Evolutionary conservation across 2,113 vertebrate genomes (phyloP).

Genomic region (Neolamprologus longior): DNA sequence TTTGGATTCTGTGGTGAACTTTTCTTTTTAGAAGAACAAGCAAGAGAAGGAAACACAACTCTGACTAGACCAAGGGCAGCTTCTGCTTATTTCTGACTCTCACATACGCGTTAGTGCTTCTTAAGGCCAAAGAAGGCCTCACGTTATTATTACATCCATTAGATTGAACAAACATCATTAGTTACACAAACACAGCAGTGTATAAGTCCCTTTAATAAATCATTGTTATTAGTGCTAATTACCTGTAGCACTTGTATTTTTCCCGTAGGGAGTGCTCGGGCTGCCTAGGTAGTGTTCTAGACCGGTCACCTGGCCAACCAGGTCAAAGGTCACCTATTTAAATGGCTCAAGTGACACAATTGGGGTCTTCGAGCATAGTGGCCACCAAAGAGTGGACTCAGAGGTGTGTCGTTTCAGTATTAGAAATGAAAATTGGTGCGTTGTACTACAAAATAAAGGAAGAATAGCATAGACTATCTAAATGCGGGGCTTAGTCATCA

Average conservation of each 20-base stretch:
- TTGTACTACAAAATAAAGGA: not conserved
- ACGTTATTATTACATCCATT: not conserved
- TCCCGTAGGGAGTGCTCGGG: slow-evolving; percentile 23
- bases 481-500: not conserved
- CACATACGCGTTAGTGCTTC: not conserved
- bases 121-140: not conserved
- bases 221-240: slow-evolving; percentile 43
- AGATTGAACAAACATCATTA: slow-evolving; percentile 1
- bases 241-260: slow-evolving; percentile 15
- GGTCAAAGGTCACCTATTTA: slow-evolving; percentile 61
- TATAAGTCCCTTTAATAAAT: slow-evolving; percentile 29
- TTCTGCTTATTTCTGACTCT: not conserved
- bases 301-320: slow-evolving; percentile 48
- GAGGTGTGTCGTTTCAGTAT: not conserved
- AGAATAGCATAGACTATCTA: not conserved
- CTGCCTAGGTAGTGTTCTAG: slow-evolving; percentile 31
- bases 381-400: not conserved
- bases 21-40: not conserved
- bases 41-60: not conserved
- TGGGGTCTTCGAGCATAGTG: slow-evolving; percentile 35
- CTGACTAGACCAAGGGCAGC: not conserved
- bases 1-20: not conserved
- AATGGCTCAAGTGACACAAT: slow-evolving; percentile 57
- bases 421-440: not conserved
- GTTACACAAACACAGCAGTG: slow-evolving; percentile 14